These are phyloP conservation scores for Ophion obscuratus DNA, from an alignment of 2,888 invertebrate species.

Conservation along the genomic window DNA sequence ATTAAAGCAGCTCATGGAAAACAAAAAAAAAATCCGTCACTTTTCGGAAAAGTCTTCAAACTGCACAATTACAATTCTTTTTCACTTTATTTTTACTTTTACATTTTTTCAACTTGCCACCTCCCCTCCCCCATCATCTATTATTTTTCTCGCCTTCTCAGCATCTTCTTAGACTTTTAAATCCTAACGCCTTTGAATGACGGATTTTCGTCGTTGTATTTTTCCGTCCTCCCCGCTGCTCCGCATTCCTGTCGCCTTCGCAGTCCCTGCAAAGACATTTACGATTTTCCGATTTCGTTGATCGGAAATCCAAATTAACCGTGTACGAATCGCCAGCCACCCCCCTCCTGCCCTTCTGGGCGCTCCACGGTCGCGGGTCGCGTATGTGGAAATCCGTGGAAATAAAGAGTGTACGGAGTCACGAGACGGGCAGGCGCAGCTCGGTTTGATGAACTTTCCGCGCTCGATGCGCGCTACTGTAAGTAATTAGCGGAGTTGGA, in stretches of 20 bases:
- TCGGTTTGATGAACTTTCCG: constrained; percentile 59
- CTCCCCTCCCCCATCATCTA: too few relatives aligned
- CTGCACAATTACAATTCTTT: too few relatives aligned
- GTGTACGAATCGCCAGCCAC: too few relatives aligned
- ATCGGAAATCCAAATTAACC: too few relatives aligned
- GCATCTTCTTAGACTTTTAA: constrained; percentile 3
- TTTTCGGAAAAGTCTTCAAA: too few relatives aligned
- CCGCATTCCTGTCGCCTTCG: background rate
- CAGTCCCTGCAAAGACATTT: background rate
- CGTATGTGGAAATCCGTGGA: background rate
- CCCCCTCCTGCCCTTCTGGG: too few relatives aligned
- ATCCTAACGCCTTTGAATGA: constrained; percentile 18
- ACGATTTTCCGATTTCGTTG: too few relatives aligned
- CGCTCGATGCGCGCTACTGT: constrained; percentile 11
- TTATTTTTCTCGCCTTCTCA: too few relatives aligned
- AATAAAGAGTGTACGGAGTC: background rate
- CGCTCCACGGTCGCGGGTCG: background rate
- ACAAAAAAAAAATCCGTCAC: too few relatives aligned
- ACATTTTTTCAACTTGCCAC: too few relatives aligned
- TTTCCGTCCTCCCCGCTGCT: background rate
- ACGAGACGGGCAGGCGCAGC: background rate
- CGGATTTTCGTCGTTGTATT: constrained; percentile 29
- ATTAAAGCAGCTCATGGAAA: too few relatives aligned
- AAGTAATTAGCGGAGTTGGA: constrained; percentile 45
- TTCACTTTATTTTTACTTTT: too few relatives aligned